Evolutionary conservation across 2,888 invertebrate genomes (phyloP), one percentile per base, ranked within the genome.

Genomic region (Plemyria rubiginata): DNA sequence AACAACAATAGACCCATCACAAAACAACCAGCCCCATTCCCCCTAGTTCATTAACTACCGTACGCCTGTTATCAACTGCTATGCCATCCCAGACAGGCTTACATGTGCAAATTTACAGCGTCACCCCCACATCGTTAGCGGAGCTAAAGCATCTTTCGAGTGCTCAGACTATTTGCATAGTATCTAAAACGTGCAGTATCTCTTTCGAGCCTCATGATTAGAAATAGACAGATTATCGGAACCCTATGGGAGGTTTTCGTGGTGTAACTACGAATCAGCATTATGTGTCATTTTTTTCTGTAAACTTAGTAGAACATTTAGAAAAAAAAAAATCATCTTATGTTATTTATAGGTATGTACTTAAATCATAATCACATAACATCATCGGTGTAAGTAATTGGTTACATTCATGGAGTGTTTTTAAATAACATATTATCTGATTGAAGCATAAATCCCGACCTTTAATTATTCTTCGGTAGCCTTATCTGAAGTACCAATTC

Each of bases 41-140:
- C 59, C 60, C 64, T 53, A 53, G 55, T 60, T 64, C 64, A 60
- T 64, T 64, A 64, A 45, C 58, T 53, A 60, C 46, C 45, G 50
- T 50, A 29, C 36, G 45, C 13, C 15, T 53, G 49, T 50, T 57
- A 64, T 64, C 60, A 60, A 64, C 64, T 55, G 40, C 45, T 46
- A 12, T 28, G 53, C 50, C 32, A n/a, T 36, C 41, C 46, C 66
- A 68, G 70, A 68, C 68, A 56, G 60, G 62, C 65, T 63, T 58
- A 54, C 68, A 51, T 66, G 70, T 64, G 70, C 66, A 70, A 73
- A 74, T 78, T 71, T 68, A 71, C 66, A 66, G 62, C 76, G 74
- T 74, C 81, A 76, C 77, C 82, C 78, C 75, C 68, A 77, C 77
- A 65, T 82, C 80, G 80, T 82, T 81, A 82, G 82, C 68, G 75